phyloP scores from a whole-genome alignment of 2,113 vertebrate genomes.

The Daphoenositta chrysoptera region DNA sequence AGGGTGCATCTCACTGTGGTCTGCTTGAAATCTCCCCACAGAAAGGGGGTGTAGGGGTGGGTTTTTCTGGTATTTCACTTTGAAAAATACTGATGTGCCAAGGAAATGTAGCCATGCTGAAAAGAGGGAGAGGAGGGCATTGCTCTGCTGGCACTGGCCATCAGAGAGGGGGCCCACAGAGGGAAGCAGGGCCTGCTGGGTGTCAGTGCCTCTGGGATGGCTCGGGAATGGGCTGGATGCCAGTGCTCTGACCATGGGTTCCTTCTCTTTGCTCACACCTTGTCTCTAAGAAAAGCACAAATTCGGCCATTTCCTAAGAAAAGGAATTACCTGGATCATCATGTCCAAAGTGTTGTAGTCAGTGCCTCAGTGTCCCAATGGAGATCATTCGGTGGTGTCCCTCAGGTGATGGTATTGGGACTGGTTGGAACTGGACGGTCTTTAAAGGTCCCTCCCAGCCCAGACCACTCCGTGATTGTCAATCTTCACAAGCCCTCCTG shows the following conservation, averaged over 20 bases:
- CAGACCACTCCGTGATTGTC: not conserved
- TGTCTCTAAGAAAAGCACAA: not conserved
- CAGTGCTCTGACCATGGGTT: not conserved
- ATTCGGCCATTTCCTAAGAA: fast-evolving
- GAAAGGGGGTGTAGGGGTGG: not conserved
- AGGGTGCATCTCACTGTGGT: fast-evolving
- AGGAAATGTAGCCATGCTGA: not conserved
- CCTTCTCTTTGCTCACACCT: not conserved
- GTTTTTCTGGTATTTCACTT: not conserved
- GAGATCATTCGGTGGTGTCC: not conserved
- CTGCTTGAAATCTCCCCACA: not conserved
- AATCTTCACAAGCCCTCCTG: not conserved
- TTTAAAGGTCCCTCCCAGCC: not conserved
- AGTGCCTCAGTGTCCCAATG: not conserved
- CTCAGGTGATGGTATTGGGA: not conserved
- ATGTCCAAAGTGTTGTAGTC: not conserved
- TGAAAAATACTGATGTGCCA: not conserved
- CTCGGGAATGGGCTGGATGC: not conserved
- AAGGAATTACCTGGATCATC: not conserved
- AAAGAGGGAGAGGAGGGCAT: not conserved
- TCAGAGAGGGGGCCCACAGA: not conserved
- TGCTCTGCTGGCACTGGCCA: not conserved
- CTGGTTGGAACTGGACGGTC: not conserved
- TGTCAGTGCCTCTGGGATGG: not conserved
- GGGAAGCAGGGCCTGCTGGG: not conserved